Conservation (phyloP, 1,140 invertebrate species). For the Paralvinella palmiformis region DNA sequence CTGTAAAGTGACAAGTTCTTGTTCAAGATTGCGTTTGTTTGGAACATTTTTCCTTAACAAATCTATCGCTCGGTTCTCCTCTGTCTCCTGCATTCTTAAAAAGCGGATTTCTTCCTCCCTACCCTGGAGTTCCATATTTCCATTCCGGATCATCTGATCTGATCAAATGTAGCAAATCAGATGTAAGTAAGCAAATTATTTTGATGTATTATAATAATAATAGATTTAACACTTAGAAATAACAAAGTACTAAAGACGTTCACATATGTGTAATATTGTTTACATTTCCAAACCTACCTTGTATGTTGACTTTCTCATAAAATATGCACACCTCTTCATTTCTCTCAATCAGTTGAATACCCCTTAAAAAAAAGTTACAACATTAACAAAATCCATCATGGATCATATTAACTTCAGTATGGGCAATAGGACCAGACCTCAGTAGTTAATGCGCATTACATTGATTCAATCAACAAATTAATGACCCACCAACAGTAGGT, state of each 20-base stretch:
- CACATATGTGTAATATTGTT: background rate
- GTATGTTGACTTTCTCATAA: conserved; percentile 49
- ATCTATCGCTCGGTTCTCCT: conserved; percentile 36
- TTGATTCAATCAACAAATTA: no score
- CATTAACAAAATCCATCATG: no score
- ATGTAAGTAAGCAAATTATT: background rate
- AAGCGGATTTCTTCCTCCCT: conserved; percentile 48
- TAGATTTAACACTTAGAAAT: background rate
- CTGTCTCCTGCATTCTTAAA: conserved; percentile 39
- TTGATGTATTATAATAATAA: background rate
- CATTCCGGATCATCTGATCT: conserved; percentile 49
- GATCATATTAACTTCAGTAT: no score
- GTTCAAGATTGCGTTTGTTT: conserved; percentile 37
- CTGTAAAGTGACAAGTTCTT: conserved; percentile 43
- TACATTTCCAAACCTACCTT: no score
- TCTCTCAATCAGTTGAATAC: conserved; percentile 47
- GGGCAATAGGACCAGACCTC: no score
- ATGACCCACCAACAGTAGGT: no score
- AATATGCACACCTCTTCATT: conserved; percentile 51
- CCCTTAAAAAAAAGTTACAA: conserved; percentile 30
- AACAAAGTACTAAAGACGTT: background rate
- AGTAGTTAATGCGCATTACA: no score
- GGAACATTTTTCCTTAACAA: conserved; percentile 39
- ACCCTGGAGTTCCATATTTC: conserved; percentile 43
- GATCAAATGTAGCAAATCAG: no score